Base-by-base conservation (phyloP, 2,888 invertebrate genomes). In the Geotrupes spiniger region DNA sequence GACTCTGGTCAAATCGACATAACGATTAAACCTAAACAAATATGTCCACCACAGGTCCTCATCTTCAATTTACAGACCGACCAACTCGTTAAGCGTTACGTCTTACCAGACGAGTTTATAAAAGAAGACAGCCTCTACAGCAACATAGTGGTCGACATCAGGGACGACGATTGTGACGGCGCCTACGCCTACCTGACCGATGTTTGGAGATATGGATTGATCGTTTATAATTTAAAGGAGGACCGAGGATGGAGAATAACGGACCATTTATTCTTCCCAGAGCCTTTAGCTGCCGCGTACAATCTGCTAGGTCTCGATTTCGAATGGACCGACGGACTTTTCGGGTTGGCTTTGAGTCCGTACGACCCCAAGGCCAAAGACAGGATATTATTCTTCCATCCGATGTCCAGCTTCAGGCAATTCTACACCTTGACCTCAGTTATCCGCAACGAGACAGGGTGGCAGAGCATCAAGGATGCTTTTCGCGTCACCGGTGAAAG, bases 341-440 rank as follows among this genome's bases (percentile, higher is more conserved):
- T 88, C 54, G 89, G 89, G 0, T 66, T 89, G 73, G 82, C 88
- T 0, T 63, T 89, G 36, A 81, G 84, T n/a, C 82, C 84, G 4
- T 63, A 65, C 17, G 64, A 74, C 56, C 66, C 74, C 1, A 63
- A 74, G 42, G 66, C 70, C 10, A 65, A 73, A 12, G 85, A 89
- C 39, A 76, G 86, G 40, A 75, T 82, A 2, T 65, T 91, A 15
- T 90, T 82, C 64, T 91, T 89, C 66, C 89, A 91, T 70, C 82
- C 91, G 0, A 82, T 92, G 83, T 87, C 91, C 1, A 88, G 89
- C 65, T 85, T 83, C 61, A 78, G 85, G 58, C 89, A 91, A 66
- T 91, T 89, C 68, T 82, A 80, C 48, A 85, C 89, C 0, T 77
- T 81, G 21, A 82, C 87, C 0, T 79, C 81, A 0, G 72, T 85